These are phyloP conservation scores for Heteractis magnifica DNA, from an alignment of 92 coral and sea anemone genomes.

Conservation along the genomic window DNA sequence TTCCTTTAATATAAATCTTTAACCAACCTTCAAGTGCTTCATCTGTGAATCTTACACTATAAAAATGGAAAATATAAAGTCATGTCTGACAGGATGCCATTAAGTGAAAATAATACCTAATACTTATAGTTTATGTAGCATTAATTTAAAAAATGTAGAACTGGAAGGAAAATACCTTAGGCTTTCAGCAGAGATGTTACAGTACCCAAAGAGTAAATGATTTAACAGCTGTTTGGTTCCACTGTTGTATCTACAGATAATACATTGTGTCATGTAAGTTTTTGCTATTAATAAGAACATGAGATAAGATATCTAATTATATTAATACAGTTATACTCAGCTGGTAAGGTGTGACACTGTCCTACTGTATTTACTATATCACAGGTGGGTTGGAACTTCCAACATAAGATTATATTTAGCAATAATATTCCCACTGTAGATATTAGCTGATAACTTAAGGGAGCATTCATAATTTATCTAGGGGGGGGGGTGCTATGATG, in stretches of 20 bases:
- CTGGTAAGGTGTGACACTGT: background rate
- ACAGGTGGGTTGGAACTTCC: no score
- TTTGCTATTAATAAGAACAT: background rate
- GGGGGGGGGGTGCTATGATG: no score
- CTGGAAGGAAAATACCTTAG: conserved; percentile 36
- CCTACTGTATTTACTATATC: background rate
- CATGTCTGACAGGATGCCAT: background rate
- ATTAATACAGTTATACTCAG: no score
- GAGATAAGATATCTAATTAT: background rate
- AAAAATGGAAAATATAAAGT: conserved; percentile 17
- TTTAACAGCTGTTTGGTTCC: conserved; percentile 72
- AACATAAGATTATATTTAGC: no score
- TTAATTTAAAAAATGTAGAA: background rate
- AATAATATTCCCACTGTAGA: no score
- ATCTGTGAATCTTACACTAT: conserved; percentile 67
- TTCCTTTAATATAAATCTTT: background rate
- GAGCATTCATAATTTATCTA: no score
- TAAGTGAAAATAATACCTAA: background rate
- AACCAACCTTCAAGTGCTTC: conserved; percentile 70
- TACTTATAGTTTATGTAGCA: background rate
- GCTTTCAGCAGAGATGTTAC: conserved; percentile 56
- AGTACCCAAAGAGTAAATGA: conserved; percentile 74
- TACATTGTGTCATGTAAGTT: no score
- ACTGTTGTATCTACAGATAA: conserved; percentile 60
- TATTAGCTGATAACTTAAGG: no score